A percentile compares a stretch with the other conserved stretches of the same genome.
These are phyloP conservation scores for Lutjanus argentimaculatus DNA, from an alignment of 2,797 vertebrate species.

Conservation along the genomic window DNA sequence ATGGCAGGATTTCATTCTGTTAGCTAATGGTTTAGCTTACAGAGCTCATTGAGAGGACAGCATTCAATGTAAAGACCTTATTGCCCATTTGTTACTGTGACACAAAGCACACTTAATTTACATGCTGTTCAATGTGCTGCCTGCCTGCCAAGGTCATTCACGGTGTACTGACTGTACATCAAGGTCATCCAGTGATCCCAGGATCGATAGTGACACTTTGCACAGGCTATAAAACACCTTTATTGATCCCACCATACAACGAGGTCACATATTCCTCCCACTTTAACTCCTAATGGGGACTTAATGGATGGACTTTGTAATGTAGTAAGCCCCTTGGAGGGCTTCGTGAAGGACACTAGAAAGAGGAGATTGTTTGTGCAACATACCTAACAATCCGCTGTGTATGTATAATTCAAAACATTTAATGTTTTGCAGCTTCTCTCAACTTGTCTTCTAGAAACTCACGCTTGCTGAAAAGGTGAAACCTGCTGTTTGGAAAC, in stretches of 20 bases:
- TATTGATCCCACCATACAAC: conserved; percentile 46
- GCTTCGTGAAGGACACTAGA: conserved; percentile 32
- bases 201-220: conserved; percentile 52
- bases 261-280: conserved; percentile 26
- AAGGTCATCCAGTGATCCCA: conserved; percentile 42
- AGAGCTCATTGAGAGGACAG: background rate
- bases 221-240: conserved; percentile 34
- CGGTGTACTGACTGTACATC: conserved; percentile 2
- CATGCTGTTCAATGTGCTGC: conserved; percentile 1
- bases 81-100: background rate
- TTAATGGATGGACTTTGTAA: conserved; percentile 45
- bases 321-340: conserved; percentile 9
- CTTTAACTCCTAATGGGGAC: conserved; percentile 37
- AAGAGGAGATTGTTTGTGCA: conserved; percentile 13
- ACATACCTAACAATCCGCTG: background rate
- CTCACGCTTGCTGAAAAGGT: conserved; percentile 10
- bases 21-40: background rate
- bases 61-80: background rate
- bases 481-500: conserved; percentile 41
- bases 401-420: background rate
- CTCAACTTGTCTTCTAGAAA: background rate
- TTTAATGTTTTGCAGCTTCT: conserved; percentile 12
- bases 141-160: conserved; percentile 25
- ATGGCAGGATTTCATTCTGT: background rate
- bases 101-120: background rate